phyloP scores from a whole-genome alignment of 2,888 invertebrate species.

The Odontomyia ornata region DNA sequence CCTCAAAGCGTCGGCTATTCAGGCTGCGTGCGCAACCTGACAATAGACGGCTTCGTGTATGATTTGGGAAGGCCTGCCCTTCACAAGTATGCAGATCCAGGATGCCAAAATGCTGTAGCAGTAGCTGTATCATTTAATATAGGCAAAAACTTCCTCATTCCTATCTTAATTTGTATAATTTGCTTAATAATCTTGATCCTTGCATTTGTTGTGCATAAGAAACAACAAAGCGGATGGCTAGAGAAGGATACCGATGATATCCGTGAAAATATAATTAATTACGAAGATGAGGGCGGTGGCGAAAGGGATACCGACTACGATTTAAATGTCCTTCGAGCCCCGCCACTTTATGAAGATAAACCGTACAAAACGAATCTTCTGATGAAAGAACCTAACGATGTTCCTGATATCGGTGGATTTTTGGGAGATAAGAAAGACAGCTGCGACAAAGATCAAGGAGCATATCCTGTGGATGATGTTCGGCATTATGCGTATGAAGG shows the following conservation, averaged over 20 bases:
- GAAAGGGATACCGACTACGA: slow-evolving; percentile 85
- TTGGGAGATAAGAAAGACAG: slow-evolving; percentile 88
- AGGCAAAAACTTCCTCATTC: slow-evolving; percentile 86
- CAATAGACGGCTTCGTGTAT: slow-evolving; percentile 86
- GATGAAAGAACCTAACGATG: slow-evolving; percentile 66
- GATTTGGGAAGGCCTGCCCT: slow-evolving; percentile 86
- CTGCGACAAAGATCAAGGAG: slow-evolving; percentile 91
- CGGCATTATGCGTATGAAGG: slow-evolving; percentile 98
- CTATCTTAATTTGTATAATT: slow-evolving; percentile 87
- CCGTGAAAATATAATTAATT: slow-evolving; percentile 95
- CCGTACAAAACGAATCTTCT: slow-evolving; percentile 61
- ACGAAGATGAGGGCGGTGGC: slow-evolving; percentile 98
- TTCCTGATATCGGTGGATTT: slow-evolving; percentile 88
- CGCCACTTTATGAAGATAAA: slow-evolving; percentile 64
- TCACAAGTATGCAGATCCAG: slow-evolving; percentile 74
- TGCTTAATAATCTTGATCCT: slow-evolving; percentile 81
- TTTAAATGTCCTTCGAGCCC: slow-evolving; percentile 62
- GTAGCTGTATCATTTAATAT: slow-evolving; percentile 84
- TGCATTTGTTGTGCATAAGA: slow-evolving; percentile 89
- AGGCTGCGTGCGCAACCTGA: slow-evolving; percentile 92
- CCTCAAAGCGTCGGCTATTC: slow-evolving; percentile 78
- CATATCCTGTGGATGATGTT: slow-evolving; percentile 94
- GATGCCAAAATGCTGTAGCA: slow-evolving; percentile 77
- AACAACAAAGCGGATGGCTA: slow-evolving; percentile 84
- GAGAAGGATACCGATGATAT: slow-evolving; percentile 95